Base-by-base conservation (phyloP, 2,113 vertebrate genomes). In the Dicrurus megarhynchus region DNA sequence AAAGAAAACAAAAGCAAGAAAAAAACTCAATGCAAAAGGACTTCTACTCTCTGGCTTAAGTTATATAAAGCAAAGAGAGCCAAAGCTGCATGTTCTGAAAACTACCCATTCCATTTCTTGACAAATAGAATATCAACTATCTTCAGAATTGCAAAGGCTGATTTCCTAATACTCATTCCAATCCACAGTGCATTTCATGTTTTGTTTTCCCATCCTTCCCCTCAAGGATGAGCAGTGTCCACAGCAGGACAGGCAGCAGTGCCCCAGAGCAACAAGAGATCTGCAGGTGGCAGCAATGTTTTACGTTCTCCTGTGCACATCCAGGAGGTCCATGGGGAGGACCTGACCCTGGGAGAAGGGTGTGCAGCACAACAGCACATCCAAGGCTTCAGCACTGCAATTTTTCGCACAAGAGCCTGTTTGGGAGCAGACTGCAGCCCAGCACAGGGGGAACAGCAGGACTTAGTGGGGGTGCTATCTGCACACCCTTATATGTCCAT, bases 221-320 rank as follows among this genome's bases (percentile, higher is more conserved):
- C 73, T 87, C 60, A 71, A 68, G 84, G 61, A 67, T 49, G 41
- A 89, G 56, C 49, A 71, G 37, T 75, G 73, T 33, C 75, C 64
- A 68, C 50, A 53, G 68, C 47, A 92, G 86, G 64, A 53, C 80
- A 67, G 69, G 80, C 68, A 92, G 69, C 70, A 89, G 57, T 52
- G 20, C 77, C 60, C 61, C 59, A 68, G 44, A 79, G 64, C 74
- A 60, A 16, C 35, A 13, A 46, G 70, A 73, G 73, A 41, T 91
- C 89, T 94, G 91, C 93, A 95, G 94, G 85, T 57, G 93, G 94
- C 91, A 91, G 87, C 84, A 96, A 87, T 23, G 59, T 23, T 94
- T 96, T 95, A 44, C 2, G 2, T 50, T 87, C 82, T 50, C 55
- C 68, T 68, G 15, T 42, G 49, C 83, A 82, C 57, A 32, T 5